Conservation (phyloP, 2,797 vertebrate genomes). For the Lophius americanus region DNA sequence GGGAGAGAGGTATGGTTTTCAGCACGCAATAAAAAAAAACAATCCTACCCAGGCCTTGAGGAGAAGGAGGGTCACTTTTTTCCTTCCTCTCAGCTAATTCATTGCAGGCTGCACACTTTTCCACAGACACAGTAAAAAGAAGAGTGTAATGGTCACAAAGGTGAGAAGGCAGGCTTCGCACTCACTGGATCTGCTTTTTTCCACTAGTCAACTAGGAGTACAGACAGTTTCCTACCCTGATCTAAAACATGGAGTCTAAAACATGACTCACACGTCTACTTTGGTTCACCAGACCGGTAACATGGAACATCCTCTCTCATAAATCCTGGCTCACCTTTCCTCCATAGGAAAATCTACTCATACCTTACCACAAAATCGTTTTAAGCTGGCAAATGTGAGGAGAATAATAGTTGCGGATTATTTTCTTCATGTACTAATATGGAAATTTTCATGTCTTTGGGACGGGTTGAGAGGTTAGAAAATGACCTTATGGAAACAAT, state of each 20-base stretch:
- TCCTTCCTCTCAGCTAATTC: conserved; percentile 70
- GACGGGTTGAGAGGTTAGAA: conserved; percentile 67
- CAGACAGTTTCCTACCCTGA: conserved; percentile 56
- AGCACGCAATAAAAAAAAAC: conserved; percentile 47
- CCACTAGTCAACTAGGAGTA: conserved; percentile 66
- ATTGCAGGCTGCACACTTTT: conserved; percentile 70
- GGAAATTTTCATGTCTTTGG: conserved; percentile 68
- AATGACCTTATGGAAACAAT: conserved; percentile 79
- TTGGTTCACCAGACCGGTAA: conserved; percentile 47
- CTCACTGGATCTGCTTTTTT: conserved; percentile 71
- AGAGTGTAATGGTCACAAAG: conserved; percentile 56
- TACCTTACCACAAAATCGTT: conserved; percentile 9
- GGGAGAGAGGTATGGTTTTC: conserved; percentile 63
- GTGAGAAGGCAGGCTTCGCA: conserved; percentile 45
- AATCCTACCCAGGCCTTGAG: conserved; percentile 43
- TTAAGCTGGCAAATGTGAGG: conserved; percentile 49
- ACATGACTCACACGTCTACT: conserved; percentile 61
- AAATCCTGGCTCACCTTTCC: conserved; percentile 5
- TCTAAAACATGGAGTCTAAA: conserved; percentile 66
- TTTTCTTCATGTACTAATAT: conserved; percentile 61
- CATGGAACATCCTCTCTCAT: conserved; percentile 3
- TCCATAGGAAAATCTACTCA: conserved; percentile 17
- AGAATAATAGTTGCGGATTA: conserved; percentile 65
- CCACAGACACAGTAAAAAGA: conserved; percentile 60
- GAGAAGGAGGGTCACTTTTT: conserved; percentile 58